Percentiles rank a stretch among this genome's conserved stretches.
phyloP scores from a whole-genome alignment of 64 coral and sea anemone species.

The Porites lutea region DNA sequence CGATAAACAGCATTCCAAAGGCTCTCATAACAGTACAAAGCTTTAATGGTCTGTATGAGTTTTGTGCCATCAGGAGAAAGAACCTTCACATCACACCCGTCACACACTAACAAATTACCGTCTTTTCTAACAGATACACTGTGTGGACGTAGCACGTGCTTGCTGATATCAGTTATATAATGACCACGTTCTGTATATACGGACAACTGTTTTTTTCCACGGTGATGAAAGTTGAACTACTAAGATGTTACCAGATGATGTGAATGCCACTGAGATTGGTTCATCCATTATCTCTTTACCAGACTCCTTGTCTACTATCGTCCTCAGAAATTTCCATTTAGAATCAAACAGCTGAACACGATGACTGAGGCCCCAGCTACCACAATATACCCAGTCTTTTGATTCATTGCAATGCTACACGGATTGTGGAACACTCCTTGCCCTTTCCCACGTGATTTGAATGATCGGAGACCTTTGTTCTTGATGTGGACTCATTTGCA shows the following conservation, averaged over 20 bases:
- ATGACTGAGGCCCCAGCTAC: background rate
- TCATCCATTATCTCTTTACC: background rate
- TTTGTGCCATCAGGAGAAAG: background rate
- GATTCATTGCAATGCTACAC: background rate
- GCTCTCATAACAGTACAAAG: background rate
- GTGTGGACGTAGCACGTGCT: background rate
- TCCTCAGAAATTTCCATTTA: background rate
- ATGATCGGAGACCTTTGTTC: background rate
- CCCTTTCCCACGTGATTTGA: background rate
- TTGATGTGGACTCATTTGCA: conserved; percentile 12
- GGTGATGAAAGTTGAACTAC: background rate
- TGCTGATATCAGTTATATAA: background rate
- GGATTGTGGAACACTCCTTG: too few relatives aligned
- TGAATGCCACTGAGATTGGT: conserved; percentile 3
- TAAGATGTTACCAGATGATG: conserved; percentile 3
- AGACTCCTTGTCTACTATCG: background rate
- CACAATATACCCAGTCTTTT: conserved; percentile 14
- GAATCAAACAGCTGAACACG: conserved; percentile 16
- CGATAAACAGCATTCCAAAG: background rate
- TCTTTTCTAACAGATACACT: background rate
- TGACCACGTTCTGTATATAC: conserved; percentile 16
- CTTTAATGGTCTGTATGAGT: background rate
- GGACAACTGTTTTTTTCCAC: background rate
- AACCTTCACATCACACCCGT: background rate
- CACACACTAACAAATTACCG: background rate